Percentiles rank a stretch among this genome's conserved stretches.
Evolutionary conservation across 2,888 invertebrate species (phyloP).

Genomic region (Ennomos fuscantarius): DNA sequence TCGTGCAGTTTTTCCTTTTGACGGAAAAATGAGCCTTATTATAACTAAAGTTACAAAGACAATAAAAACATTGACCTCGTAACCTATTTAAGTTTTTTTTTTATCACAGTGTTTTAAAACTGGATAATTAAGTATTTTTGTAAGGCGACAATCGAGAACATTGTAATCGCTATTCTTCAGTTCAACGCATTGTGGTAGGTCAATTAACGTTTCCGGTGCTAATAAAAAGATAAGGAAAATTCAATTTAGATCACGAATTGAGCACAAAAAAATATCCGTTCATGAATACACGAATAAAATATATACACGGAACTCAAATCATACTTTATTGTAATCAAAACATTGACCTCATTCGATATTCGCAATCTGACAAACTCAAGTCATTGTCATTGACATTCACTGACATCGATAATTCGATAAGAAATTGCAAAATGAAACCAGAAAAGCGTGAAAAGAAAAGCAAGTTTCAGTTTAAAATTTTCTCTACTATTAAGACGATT

Average conservation of each 20-base stretch:
- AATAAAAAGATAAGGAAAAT: slow-evolving; percentile 13
- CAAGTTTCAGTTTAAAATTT: slow-evolving; percentile 10
- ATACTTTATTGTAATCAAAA: slow-evolving; percentile 11
- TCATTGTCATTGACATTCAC: slow-evolving; percentile 29
- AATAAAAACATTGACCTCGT: too few relatives aligned
- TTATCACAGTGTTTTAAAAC: too few relatives aligned
- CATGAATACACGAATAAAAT: background rate
- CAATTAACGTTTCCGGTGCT: slow-evolving; percentile 10
- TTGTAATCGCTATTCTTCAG: too few relatives aligned
- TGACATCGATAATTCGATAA: too few relatives aligned
- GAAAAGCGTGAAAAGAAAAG: slow-evolving; percentile 17
- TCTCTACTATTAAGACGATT: too few relatives aligned
- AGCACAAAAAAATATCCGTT: background rate
- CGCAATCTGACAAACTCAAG: background rate
- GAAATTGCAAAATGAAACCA: slow-evolving; percentile 7
- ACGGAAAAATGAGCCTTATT: too few relatives aligned
- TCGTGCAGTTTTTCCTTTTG: too few relatives aligned
- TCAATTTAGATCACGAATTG: slow-evolving; percentile 9
- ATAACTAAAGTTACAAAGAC: too few relatives aligned
- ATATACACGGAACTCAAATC: background rate
- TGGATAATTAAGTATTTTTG: too few relatives aligned
- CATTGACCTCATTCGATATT: slow-evolving; percentile 28
- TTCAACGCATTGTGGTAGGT: slow-evolving; percentile 21
- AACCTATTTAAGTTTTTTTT: too few relatives aligned
- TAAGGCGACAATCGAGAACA: background rate